Base-by-base conservation (phyloP, 2,113 vertebrate genomes). In the Xiphias gladius region DNA sequence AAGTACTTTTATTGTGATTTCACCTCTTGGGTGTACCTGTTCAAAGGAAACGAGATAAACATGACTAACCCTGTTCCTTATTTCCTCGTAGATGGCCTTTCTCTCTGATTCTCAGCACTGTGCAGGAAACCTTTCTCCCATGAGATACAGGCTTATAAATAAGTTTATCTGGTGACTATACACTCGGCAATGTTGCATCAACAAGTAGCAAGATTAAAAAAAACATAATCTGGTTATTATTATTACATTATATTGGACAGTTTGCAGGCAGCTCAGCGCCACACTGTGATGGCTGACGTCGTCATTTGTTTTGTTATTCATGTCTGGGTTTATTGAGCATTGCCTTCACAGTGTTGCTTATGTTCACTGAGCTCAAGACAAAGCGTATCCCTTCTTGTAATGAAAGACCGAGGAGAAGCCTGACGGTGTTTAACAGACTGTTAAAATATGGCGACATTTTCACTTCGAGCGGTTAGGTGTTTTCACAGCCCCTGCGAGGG, bases 1-100 rank as follows among this genome's bases (percentile, higher is more conserved):
- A 92, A 88, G 88, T 87, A 88, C 88, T 89, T 93, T 92, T 92
- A 94, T 94, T 92, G 91, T 93, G 79, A 90, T 88, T 90, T 86
- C 90, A 92, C 89, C 89, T 92, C 73, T 90, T 86, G 82, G 89
- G 91, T 93, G 93, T 92, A 88, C 85, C 89, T 91, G 90, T 93
- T 93, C 88, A 88, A 73, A 86, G 82, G 82, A 81, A 64, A 85
- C 63, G 48, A 87, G 87, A 88, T 59, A 80, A 87, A 92, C 88
- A 70, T 55, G 76, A 86, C 73, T 76, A 65, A 85, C 83, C 82
- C 86, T 87, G 89, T 74, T 93, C 77, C 89, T 89, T 84, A 67
- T 89, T 90, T 88, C 90, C 85, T 91, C 85, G 41, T 86, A 69
- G 82, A 94, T 86, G 91, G 92, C 94, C 93, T 95, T 92, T 89